A percentile compares a stretch with the other conserved stretches of the same genome.
These are phyloP conservation scores for Coptotermes formosanus DNA, from an alignment of 1,140 invertebrate species.

Conservation along the genomic window DNA sequence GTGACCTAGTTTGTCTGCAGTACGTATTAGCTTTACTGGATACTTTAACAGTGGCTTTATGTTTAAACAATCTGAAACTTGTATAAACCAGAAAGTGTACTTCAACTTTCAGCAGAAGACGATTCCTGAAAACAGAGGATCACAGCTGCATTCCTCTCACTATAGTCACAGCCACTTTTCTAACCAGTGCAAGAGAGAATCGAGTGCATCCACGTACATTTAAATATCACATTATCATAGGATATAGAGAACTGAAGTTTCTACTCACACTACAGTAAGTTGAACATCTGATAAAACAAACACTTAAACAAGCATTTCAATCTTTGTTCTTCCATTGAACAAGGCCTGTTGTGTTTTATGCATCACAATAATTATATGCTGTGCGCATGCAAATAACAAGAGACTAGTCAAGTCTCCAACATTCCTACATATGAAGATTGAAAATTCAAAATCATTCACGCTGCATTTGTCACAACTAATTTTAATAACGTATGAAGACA, in stretches of 20 bases:
- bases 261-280: background rate
- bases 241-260: background rate
- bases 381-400: background rate
- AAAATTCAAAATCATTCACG: background rate
- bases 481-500: background rate
- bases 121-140: background rate
- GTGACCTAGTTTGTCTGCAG: background rate
- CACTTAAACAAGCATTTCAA: background rate
- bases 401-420: background rate
- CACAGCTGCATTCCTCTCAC: background rate
- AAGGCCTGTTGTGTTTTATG: background rate
- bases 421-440: background rate
- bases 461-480: background rate
- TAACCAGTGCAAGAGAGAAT: background rate
- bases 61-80: background rate
- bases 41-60: background rate
- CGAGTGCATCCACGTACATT: background rate
- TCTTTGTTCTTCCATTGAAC: background rate
- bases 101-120: background rate
- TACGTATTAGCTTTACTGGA: background rate
- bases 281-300: background rate
- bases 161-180: background rate
- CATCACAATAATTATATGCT: background rate
- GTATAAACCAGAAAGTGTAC: background rate
- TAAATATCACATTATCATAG: background rate